Evolutionary conservation across 2,888 invertebrate genomes (phyloP).

Genomic region (Drosophila subquinaria): DNA sequence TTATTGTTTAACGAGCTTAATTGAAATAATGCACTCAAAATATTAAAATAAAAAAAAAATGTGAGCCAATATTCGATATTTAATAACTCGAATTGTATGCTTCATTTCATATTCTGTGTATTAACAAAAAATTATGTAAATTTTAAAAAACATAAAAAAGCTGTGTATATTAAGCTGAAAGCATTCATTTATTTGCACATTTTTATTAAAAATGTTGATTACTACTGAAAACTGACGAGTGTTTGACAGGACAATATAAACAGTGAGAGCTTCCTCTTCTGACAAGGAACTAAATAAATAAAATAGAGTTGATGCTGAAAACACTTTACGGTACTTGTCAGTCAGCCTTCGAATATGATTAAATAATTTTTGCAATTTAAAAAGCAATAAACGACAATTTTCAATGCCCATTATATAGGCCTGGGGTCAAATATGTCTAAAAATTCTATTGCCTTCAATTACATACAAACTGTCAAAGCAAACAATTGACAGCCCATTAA

Average conservation of each 20-base stretch:
- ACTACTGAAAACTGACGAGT: not conserved
- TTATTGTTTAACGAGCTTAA: not conserved
- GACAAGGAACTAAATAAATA: not conserved
- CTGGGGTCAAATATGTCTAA: slow-evolving; percentile 19
- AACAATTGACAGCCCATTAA: slow-evolving; percentile 68
- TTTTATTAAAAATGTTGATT: not conserved
- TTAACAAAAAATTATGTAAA: not conserved
- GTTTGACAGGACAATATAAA: not conserved
- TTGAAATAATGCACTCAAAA: not conserved
- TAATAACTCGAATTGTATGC: not conserved
- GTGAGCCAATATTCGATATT: not conserved
- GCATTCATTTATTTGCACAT: not conserved
- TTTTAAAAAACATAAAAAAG: not conserved
- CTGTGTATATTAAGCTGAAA: not conserved
- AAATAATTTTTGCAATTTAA: not conserved
- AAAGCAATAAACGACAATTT: slow-evolving; percentile 13
- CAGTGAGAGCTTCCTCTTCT: not conserved
- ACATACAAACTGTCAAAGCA: slow-evolving; percentile 58
- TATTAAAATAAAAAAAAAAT: not conserved
- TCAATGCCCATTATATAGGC: slow-evolving; percentile 16
- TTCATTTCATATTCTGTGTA: not conserved
- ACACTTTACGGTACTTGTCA: not conserved
- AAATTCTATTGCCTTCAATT: slow-evolving; percentile 23
- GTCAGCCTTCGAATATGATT: slow-evolving; percentile 3
- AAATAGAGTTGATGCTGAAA: not conserved